These are phyloP conservation scores for Erethizon dorsatum DNA, from an alignment of 2,797 vertebrate genomes.

Conservation along the genomic window DNA sequence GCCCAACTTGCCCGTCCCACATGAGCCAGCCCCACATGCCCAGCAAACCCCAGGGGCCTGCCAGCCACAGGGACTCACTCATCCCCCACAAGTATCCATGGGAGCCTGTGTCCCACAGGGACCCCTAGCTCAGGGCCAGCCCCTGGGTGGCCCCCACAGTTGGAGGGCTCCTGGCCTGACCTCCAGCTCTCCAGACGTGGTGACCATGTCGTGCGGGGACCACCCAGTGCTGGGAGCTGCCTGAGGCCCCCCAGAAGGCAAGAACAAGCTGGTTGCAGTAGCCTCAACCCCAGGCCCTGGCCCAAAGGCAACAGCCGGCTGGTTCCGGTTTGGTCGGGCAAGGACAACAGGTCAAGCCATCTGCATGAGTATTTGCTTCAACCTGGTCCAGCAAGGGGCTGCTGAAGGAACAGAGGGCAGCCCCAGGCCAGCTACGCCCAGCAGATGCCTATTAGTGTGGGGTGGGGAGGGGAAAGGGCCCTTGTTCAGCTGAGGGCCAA, in stretches of 20 bases:
- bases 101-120: not conserved
- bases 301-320: slow-evolving; percentile 75
- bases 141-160: not conserved
- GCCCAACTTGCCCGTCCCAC: not conserved
- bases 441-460: not conserved
- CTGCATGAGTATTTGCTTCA: slow-evolving; percentile 31
- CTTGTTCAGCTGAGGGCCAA: not conserved
- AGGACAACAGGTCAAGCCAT: not conserved
- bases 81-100: rapidly evolving
- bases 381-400: not conserved
- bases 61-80: not conserved
- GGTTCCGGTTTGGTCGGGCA: slow-evolving; percentile 67
- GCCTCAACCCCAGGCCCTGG: slow-evolving; percentile 55
- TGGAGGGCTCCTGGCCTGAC: not conserved
- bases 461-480: rapidly evolving
- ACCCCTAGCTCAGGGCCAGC: not conserved
- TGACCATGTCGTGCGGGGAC: slow-evolving; percentile 27
- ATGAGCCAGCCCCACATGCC: not conserved
- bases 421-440: not conserved
- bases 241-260: slow-evolving; percentile 56
- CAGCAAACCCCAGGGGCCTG: not conserved
- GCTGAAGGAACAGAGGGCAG: not conserved
- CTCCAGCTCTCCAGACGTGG: not conserved
- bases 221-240: slow-evolving; percentile 58
- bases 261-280: not conserved